These are phyloP conservation scores for Geopemphigus sp. DNA, from an alignment of 1,140 invertebrate genomes.

Conservation along the genomic window DNA sequence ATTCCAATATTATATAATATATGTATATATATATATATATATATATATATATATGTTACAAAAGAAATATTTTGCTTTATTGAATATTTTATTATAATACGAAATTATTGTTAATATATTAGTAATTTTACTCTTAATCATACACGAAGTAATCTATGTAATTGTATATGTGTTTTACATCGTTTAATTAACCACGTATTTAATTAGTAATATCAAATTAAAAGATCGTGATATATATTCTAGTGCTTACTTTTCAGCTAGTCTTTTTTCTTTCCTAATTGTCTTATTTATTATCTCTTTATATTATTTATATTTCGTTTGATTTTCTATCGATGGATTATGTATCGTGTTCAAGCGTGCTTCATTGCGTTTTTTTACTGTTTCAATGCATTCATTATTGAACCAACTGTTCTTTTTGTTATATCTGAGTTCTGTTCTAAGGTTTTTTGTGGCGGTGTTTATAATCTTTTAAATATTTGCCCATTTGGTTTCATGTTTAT, in stretches of 20 bases:
- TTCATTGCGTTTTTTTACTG: slow-evolving; percentile 22
- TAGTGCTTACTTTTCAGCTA: slow-evolving; percentile 18
- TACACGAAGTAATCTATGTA: too few species aligned
- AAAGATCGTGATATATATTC: too few species aligned
- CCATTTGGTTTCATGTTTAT: slow-evolving; percentile 14
- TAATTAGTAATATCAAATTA: too few species aligned
- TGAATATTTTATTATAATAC: too few species aligned
- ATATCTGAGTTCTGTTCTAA: background rate
- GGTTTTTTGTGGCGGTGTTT: background rate
- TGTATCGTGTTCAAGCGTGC: background rate
- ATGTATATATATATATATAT: too few species aligned
- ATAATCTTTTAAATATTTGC: background rate
- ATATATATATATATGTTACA: too few species aligned
- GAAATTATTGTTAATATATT: too few species aligned
- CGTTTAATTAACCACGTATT: too few species aligned
- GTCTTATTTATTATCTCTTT: slow-evolving; percentile 22
- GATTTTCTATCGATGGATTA: background rate
- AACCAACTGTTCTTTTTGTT: slow-evolving; percentile 9
- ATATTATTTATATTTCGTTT: slow-evolving; percentile 6
- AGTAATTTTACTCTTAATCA: too few species aligned
- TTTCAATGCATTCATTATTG: slow-evolving; percentile 24
- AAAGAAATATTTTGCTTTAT: too few species aligned
- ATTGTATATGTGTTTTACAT: too few species aligned
- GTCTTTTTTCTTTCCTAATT: slow-evolving; percentile 11
- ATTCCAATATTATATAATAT: too few species aligned